phyloP scores from a whole-genome alignment of 2,113 vertebrate genomes.

The Riparia riparia region DNA sequence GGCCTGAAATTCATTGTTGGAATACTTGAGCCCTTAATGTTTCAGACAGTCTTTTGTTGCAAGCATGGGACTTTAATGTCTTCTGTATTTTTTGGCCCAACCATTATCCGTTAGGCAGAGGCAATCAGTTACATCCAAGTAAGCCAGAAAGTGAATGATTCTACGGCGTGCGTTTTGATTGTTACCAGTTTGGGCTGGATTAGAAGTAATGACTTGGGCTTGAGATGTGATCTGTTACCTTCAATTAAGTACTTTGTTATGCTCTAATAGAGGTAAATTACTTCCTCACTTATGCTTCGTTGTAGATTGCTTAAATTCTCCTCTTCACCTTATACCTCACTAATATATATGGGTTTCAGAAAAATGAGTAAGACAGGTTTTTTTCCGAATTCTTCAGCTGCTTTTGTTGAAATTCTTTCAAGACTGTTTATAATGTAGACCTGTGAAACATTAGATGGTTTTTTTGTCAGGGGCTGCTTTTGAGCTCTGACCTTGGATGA shows the following conservation, averaged over 20 bases:
- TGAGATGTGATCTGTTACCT: background rate
- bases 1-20: background rate
- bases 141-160: background rate
- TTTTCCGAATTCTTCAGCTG: background rate
- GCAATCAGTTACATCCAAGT: background rate
- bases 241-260: background rate
- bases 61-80: background rate
- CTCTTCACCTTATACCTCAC: background rate
- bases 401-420: background rate
- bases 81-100: background rate
- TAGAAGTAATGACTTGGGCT: background rate
- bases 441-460: background rate
- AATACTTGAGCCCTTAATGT: background rate
- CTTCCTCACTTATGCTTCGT: background rate
- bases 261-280: background rate
- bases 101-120: background rate
- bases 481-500: conserved; percentile 33
- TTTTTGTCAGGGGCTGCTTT: background rate
- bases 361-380: background rate
- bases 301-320: background rate
- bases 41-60: background rate
- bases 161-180: rapidly evolving
- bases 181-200: background rate
- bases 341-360: background rate
- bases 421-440: background rate